Conservation (phyloP, 2,888 invertebrate genomes). For the Clistopyga incitator region DNA sequence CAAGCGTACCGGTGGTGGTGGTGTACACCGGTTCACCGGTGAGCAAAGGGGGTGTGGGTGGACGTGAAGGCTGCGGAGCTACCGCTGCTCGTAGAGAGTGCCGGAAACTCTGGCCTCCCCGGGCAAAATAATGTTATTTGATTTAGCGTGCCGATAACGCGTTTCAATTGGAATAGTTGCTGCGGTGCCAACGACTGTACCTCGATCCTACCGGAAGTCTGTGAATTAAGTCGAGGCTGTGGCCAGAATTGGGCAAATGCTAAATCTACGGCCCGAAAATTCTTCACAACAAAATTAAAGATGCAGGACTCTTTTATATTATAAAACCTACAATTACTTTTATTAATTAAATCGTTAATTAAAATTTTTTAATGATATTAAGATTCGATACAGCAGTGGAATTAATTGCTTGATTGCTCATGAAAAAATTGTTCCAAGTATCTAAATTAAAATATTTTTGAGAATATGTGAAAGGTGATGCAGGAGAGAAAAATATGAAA, state of each 20-base stretch:
- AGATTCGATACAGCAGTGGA: not conserved
- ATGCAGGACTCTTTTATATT: conserved; percentile 3
- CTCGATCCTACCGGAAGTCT: conserved; percentile 50
- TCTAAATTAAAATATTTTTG: no score
- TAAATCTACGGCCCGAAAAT: conserved; percentile 25
- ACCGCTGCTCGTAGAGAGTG: conserved; percentile 15
- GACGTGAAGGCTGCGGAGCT: conserved; percentile 16
- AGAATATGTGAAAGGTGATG: no score
- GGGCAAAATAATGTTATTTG: conserved; percentile 74
- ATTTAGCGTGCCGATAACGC: conserved; percentile 72
- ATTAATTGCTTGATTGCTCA: not conserved
- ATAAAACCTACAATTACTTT: no score
- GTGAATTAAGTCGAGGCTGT: conserved; percentile 72
- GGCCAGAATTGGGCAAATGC: conserved; percentile 58
- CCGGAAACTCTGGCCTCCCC: conserved; percentile 57
- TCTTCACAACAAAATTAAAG: not conserved
- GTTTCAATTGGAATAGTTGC: conserved; percentile 52
- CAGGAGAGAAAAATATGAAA: no score
- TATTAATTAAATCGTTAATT: no score
- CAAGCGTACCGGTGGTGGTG: conserved; percentile 30
- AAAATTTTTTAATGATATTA: not conserved
- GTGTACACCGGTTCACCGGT: conserved; percentile 33
- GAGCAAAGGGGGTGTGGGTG: conserved; percentile 35
- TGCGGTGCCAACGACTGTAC: conserved; percentile 35
- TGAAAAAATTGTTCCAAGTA: no score